Base-by-base conservation (phyloP, 2,888 invertebrate species). In the Notocelia uddmanniana region DNA sequence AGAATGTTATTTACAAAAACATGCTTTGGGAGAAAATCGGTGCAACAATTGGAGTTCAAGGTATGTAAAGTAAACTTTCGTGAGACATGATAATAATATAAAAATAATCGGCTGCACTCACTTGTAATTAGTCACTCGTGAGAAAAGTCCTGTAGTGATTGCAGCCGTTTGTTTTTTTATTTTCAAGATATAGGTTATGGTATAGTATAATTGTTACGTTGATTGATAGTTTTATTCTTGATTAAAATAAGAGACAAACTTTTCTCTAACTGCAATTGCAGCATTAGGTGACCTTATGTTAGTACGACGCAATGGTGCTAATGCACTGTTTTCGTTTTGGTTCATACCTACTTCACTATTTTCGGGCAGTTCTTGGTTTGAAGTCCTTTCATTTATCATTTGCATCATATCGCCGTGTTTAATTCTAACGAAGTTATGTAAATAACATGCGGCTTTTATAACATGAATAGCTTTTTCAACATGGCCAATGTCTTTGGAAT, bases 241-340 rank as follows among this genome's bases (percentile, higher is more conserved):
- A 50, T 50, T 50, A 18, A n/a, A 50, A 50, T 50, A 37, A 37
- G 18, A 50, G 18, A 50, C 50, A 50, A 50, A 50, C 10, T 50
- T 50, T 50, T 50, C 50, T 50, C 50, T 5, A 19, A 50, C 18
- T 50, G n/a, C 50, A 18, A 50, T 50, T 50, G 50, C 50, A 15
- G 50, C 50, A 50, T 50, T 50, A 6, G 18, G 50, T 50, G 50
- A 50, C 18, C 50, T 50, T 3, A n/a, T 18, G 50, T 50, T 50
- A 18, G 50, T 50, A 18, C 10, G 50, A 50, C 50, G 50, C 50
- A 45, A 45, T 18, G 50, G 19, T 50, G 15, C 6, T 50, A 50
- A 50, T 50, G 50, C 50, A 18, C 18, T 50, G n/a, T 18, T 50
- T 18, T 50, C 18, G 37, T 37, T 37, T 18, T 13, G 50, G 50